phyloP scores from a whole-genome alignment of 92 coral and sea anemone species.

The Porites rus region DNA sequence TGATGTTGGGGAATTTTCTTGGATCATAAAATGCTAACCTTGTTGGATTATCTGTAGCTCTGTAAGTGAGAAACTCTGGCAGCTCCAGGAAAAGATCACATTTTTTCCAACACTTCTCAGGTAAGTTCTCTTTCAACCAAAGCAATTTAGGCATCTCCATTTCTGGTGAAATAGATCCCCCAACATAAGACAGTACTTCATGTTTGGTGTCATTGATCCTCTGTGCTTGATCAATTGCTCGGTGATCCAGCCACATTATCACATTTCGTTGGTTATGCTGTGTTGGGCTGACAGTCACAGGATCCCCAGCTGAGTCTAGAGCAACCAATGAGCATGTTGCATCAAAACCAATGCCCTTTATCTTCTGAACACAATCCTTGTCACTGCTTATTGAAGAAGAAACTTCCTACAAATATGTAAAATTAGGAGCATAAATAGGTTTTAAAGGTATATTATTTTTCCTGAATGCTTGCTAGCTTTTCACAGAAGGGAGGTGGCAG shows the following conservation, averaged over 20 bases:
- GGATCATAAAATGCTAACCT: conserved; percentile 51
- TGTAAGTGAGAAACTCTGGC: conserved; percentile 89
- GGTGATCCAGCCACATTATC: conserved; percentile 95
- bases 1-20: no score
- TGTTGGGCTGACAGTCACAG: conserved; percentile 77
- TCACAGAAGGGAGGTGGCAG: no score
- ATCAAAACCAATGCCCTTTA: conserved; percentile 96
- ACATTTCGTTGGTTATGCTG: conserved; percentile 72
- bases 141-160: conserved; percentile 95
- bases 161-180: conserved; percentile 93
- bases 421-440: not conserved
- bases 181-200: conserved; percentile 88
- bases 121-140: conserved; percentile 87
- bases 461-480: no score
- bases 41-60: conserved; percentile 76
- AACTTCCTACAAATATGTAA: conserved; percentile 5
- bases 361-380: conserved; percentile 40
- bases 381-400: not conserved
- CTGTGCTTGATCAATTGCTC: conserved; percentile 89
- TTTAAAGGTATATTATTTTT: no score
- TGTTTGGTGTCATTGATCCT: conserved; percentile 74
- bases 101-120: conserved; percentile 70
- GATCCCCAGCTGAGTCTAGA: conserved; percentile 68
- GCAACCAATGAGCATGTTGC: conserved; percentile 96
- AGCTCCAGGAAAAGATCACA: conserved; percentile 82